Conservation (phyloP, 2,888 invertebrate species). For the Caenorhabditis virilis region DNA sequence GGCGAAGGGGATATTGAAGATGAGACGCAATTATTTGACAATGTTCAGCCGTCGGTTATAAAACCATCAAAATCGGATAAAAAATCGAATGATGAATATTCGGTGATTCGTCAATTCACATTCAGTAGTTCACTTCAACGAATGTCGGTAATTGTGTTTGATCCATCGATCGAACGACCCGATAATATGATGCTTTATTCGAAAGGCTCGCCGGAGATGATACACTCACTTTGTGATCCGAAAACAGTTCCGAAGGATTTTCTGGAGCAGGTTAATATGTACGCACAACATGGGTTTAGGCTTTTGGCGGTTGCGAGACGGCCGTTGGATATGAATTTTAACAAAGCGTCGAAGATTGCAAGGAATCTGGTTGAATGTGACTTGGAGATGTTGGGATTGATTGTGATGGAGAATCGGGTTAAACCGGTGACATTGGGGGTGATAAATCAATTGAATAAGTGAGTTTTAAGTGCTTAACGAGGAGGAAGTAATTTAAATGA, state of each 20-base stretch:
- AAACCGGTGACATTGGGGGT: slow-evolving; percentile 71
- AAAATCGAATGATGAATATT: slow-evolving; percentile 62
- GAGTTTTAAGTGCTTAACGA: slow-evolving; percentile 14
- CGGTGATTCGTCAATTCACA: slow-evolving; percentile 73
- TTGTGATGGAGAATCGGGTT: slow-evolving; percentile 91
- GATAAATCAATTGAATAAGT: slow-evolving; percentile 68
- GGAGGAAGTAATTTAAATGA: background rate
- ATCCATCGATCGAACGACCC: slow-evolving; percentile 33
- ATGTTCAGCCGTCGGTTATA: slow-evolving; percentile 39
- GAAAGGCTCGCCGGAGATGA: slow-evolving; percentile 70
- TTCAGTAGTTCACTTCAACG: slow-evolving; percentile 73
- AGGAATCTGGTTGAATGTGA: slow-evolving; percentile 62
- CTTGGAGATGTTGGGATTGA: slow-evolving; percentile 82
- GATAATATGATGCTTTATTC: slow-evolving; percentile 71
- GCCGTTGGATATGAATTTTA: slow-evolving; percentile 69
- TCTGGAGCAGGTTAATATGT: slow-evolving; percentile 69
- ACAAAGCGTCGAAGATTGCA: slow-evolving; percentile 61
- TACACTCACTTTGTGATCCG: slow-evolving; percentile 70
- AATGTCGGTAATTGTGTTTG: slow-evolving; percentile 72
- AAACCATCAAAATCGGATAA: slow-evolving; percentile 14
- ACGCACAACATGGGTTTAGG: slow-evolving; percentile 71
- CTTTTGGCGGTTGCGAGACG: slow-evolving; percentile 73
- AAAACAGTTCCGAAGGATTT: slow-evolving; percentile 73
- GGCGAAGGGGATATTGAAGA: slow-evolving; percentile 25
- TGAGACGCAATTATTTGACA: slow-evolving; percentile 44